These are phyloP conservation scores for Kryptolebias marmoratus DNA, from an alignment of 2,113 vertebrate genomes.

Conservation along the genomic window DNA sequence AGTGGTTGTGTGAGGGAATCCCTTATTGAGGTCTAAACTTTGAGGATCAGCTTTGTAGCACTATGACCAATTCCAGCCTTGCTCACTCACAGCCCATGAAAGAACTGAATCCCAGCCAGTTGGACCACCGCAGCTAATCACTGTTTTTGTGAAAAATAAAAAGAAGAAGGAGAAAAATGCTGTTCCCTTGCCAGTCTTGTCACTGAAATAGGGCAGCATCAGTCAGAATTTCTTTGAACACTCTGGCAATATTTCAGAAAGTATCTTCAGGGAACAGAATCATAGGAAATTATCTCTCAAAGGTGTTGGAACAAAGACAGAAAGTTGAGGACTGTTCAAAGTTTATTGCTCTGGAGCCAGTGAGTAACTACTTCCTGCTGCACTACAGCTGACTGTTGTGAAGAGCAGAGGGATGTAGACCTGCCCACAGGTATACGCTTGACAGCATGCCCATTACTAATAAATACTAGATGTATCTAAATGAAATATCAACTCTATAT, in stretches of 20 bases:
- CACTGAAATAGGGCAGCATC: slow-evolving; percentile 71
- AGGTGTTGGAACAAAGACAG: slow-evolving; percentile 69
- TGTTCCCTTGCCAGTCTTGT: slow-evolving; percentile 65
- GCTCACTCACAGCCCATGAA: slow-evolving; percentile 17
- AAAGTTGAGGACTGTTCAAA: slow-evolving; percentile 58
- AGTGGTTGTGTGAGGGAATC: slow-evolving; percentile 38
- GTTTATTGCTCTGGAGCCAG: slow-evolving; percentile 55
- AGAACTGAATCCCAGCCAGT: slow-evolving; percentile 21
- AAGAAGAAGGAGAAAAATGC: slow-evolving; percentile 30
- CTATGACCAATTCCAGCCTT: slow-evolving; percentile 39
- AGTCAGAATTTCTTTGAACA: slow-evolving; percentile 70
- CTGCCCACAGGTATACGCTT: slow-evolving; percentile 32
- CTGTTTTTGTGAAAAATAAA: slow-evolving; percentile 42
- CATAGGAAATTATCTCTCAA: slow-evolving; percentile 63
- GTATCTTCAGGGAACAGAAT: slow-evolving; percentile 67
- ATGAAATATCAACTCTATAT: not conserved
- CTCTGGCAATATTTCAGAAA: slow-evolving; percentile 70
- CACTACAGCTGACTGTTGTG: slow-evolving; percentile 29
- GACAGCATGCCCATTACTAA: not conserved
- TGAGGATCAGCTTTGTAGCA: slow-evolving; percentile 43
- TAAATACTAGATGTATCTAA: not conserved
- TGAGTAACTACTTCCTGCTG: slow-evolving; percentile 37
- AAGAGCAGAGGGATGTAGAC: slow-evolving; percentile 22
- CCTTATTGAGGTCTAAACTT: slow-evolving; percentile 46
- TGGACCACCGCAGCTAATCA: slow-evolving; percentile 28